Conservation (phyloP, 2,113 vertebrate genomes). For the Poicephalus meyeri region DNA sequence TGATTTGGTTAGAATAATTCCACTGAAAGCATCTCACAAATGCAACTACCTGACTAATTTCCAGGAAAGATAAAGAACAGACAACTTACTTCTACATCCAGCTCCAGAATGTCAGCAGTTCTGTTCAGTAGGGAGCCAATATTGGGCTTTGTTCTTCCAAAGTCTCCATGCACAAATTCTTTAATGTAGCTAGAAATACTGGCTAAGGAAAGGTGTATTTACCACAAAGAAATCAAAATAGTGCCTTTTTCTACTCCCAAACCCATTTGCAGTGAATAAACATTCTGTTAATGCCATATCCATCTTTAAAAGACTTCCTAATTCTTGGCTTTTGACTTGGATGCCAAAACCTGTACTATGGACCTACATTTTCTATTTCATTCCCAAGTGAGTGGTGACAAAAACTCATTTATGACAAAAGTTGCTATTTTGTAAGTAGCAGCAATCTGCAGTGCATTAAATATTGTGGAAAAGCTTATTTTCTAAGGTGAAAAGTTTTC, state of each 20-base stretch:
- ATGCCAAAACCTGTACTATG: not conserved
- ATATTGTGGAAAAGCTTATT: not conserved
- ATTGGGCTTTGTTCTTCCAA: conserved; percentile 94
- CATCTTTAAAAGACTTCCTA: not conserved
- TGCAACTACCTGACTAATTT: not conserved
- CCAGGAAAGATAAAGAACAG: not conserved
- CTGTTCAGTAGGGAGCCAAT: conserved; percentile 86
- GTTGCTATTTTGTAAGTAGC: not conserved
- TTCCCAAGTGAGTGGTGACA: not conserved
- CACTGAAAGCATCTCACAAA: not conserved
- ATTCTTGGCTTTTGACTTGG: not conserved
- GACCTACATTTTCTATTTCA: not conserved
- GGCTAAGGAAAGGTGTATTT: conserved; percentile 72
- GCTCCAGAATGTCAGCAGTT: conserved; percentile 91
- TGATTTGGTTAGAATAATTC: not conserved
- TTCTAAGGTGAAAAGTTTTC: not conserved
- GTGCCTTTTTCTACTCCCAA: not conserved
- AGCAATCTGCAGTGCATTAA: not conserved
- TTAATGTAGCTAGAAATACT: conserved; percentile 88
- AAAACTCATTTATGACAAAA: not conserved
- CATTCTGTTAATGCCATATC: not conserved
- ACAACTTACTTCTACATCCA: conserved; percentile 91
- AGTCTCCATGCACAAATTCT: conserved; percentile 97
- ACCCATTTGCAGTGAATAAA: not conserved
- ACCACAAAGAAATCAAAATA: not conserved